A percentile compares a stretch with the other conserved stretches of the same genome.
Evolutionary conservation across 2,113 vertebrate species (phyloP).

Genomic region (Athene cunicularia): DNA sequence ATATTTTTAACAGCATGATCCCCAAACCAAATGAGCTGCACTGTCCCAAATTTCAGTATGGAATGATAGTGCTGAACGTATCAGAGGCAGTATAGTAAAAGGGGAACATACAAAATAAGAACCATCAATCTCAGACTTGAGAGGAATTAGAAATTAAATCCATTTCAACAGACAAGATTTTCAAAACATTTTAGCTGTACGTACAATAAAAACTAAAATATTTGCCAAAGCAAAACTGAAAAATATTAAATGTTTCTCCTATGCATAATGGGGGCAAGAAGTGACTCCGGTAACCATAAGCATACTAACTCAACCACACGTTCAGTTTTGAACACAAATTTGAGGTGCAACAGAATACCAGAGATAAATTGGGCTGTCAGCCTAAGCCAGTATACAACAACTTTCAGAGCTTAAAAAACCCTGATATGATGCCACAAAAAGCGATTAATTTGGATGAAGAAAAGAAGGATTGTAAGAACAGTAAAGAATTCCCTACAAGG

Average conservation of each 20-base stretch:
- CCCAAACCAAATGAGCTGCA: not conserved
- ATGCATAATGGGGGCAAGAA: not conserved
- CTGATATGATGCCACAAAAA: not conserved
- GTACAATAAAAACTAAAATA: not conserved
- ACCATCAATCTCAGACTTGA: not conserved
- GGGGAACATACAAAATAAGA: not conserved
- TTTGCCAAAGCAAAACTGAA: not conserved
- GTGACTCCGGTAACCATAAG: not conserved
- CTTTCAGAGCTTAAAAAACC: not conserved
- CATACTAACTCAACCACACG: not conserved
- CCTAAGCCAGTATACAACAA: not conserved
- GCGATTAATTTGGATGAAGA: not conserved
- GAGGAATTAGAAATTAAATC: not conserved
- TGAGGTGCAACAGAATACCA: not conserved
- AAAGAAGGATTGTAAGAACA: not conserved
- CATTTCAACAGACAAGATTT: not conserved
- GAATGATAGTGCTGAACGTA: not conserved
- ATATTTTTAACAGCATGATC: slow-evolving; percentile 30
- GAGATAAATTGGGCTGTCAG: not conserved
- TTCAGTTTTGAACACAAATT: not conserved
- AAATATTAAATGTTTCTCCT: not conserved
- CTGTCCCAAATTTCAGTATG: not conserved
- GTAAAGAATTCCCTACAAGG: not conserved
- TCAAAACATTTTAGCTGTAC: not conserved
- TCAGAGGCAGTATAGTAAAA: not conserved